Percentiles rank a stretch among this genome's conserved stretches.
These are phyloP conservation scores for Glossosoma conforme DNA, from an alignment of 1,140 invertebrate genomes.

Conservation along the genomic window DNA sequence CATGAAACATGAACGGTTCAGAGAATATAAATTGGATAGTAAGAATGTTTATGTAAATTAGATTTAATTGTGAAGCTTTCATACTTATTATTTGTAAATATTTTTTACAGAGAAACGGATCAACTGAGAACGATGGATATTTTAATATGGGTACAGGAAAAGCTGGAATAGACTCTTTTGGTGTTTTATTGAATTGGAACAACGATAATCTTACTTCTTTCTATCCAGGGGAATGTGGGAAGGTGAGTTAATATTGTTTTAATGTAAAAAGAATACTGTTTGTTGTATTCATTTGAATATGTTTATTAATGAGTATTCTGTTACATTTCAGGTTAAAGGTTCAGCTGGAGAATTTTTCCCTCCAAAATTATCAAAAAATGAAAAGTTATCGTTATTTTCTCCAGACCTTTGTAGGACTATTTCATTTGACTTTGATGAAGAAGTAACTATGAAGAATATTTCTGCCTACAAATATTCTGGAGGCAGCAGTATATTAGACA, in stretches of 20 bases:
- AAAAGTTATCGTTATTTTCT: slow-evolving; percentile 59
- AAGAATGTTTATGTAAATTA: too few relatives aligned
- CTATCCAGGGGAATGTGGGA: slow-evolving; percentile 54
- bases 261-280: too few relatives aligned
- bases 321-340: slow-evolving; percentile 50
- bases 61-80: too few relatives aligned
- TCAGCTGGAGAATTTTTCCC: slow-evolving; percentile 75
- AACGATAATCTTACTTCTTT: slow-evolving; percentile 54
- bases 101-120: slow-evolving; percentile 64
- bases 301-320: slow-evolving; percentile 1
- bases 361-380: slow-evolving; percentile 52
- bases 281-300: too few relatives aligned
- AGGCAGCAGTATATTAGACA: slow-evolving; percentile 55
- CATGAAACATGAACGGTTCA: too few relatives aligned
- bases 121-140: slow-evolving; percentile 62
- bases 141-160: slow-evolving; percentile 69
- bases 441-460: slow-evolving; percentile 49
- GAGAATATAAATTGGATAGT: too few relatives aligned
- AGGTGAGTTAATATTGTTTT: slow-evolving; percentile 38
- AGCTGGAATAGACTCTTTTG: slow-evolving; percentile 55
- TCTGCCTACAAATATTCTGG: slow-evolving; percentile 54
- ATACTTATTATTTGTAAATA: too few relatives aligned
- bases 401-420: slow-evolving; percentile 65
- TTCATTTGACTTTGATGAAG: slow-evolving; percentile 52
- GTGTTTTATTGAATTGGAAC: slow-evolving; percentile 65